Percentiles rank a stretch among this genome's conserved stretches.
phyloP scores from a whole-genome alignment of 1,140 invertebrate species.

The Steinernema feltiae region DNA sequence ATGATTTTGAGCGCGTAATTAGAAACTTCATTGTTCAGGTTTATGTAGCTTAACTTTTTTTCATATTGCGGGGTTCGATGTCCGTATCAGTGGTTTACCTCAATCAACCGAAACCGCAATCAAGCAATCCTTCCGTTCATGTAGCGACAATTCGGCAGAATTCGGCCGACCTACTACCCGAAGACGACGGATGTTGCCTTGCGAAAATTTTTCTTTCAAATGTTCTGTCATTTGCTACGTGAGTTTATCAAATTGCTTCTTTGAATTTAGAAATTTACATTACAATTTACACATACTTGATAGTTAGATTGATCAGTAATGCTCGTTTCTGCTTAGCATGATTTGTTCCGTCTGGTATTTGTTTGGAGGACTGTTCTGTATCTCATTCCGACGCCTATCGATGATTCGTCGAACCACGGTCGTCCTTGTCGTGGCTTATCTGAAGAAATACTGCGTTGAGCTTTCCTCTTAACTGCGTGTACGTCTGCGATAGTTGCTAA shows the following conservation, averaged over 20 bases:
- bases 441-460: slow-evolving; percentile 23
- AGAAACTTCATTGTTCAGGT: not conserved
- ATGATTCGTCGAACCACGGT: not conserved
- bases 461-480: not conserved
- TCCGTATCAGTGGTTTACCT: slow-evolving; percentile 18
- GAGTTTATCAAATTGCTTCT: slow-evolving; percentile 18
- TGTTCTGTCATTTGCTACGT: slow-evolving; percentile 49
- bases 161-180: slow-evolving; percentile 33
- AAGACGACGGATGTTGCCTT: slow-evolving; percentile 48
- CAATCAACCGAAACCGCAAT: slow-evolving; percentile 12
- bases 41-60: too few relatives aligned
- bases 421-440: not conserved
- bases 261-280: not conserved
- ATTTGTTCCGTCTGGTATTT: not conserved
- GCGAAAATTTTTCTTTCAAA: slow-evolving; percentile 51
- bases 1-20: not conserved
- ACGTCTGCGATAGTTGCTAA: too few relatives aligned
- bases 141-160: slow-evolving; percentile 24
- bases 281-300: not conserved
- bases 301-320: too few relatives aligned
- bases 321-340: too few relatives aligned
- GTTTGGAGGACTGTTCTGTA: not conserved
- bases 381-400: not conserved
- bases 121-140: slow-evolving; percentile 2
- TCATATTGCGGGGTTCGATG: too few relatives aligned